Conservation (phyloP, 1,140 invertebrate genomes). For the Drosophila cardini region DNA sequence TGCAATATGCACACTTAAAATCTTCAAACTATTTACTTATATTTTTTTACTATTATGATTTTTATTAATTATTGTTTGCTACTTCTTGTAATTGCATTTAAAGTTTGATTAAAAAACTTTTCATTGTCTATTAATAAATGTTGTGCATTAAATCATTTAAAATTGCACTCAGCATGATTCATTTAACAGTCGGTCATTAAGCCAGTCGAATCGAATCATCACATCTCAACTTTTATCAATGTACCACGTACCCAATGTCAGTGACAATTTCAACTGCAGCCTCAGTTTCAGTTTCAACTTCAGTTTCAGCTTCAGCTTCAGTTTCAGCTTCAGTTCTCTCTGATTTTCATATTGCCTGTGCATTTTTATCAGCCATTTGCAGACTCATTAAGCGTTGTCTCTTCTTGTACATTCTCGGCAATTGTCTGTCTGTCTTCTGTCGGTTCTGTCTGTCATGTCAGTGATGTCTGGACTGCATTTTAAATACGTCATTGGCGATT, state of each 20-base stretch:
- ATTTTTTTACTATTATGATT: slow-evolving; percentile 15
- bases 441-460: slow-evolving; percentile 19
- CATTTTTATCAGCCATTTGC: slow-evolving; percentile 83
- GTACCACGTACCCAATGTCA: slow-evolving; percentile 72
- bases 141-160: slow-evolving; percentile 35
- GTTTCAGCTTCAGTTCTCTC: slow-evolving; percentile 34
- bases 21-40: slow-evolving; percentile 28
- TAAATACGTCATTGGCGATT: slow-evolving; percentile 80
- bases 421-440: not conserved
- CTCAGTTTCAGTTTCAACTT: too few relatives aligned
- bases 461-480: slow-evolving; percentile 66
- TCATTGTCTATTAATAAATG: slow-evolving; percentile 49
- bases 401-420: slow-evolving; percentile 18
- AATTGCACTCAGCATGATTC: slow-evolving; percentile 23
- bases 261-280: slow-evolving; percentile 36
- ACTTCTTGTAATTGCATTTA: slow-evolving; percentile 51
- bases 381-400: slow-evolving; percentile 73
- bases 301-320: slow-evolving; percentile 22
- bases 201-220: slow-evolving; percentile 60
- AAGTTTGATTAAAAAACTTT: slow-evolving; percentile 73
- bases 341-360: slow-evolving; percentile 69
- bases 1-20: slow-evolving; percentile 26
- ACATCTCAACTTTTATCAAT: slow-evolving; percentile 76
- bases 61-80: slow-evolving; percentile 19
- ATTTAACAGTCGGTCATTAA: slow-evolving; percentile 68